phyloP scores from a whole-genome alignment of 2,888 invertebrate species.

The Fabriciana adippe region DNA sequence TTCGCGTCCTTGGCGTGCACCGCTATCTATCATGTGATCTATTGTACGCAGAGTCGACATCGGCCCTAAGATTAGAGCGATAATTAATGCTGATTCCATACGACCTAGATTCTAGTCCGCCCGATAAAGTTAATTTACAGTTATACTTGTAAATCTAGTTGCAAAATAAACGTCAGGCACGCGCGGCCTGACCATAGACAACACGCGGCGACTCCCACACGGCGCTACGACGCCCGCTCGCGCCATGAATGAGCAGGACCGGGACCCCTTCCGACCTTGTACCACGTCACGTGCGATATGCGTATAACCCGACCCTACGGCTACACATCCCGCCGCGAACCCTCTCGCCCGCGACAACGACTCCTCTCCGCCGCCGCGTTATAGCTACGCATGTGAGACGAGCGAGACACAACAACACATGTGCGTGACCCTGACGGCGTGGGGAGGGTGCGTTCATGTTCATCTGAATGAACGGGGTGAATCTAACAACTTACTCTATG shows the following conservation, averaged over 20 bases:
- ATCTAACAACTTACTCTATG: constrained; percentile 68
- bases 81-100: constrained; percentile 83
- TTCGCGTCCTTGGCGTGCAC: constrained; percentile 77
- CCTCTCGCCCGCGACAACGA: constrained; percentile 39
- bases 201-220: constrained; percentile 72
- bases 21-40: constrained; percentile 81
- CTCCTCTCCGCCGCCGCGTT: constrained; percentile 50
- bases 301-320: constrained; percentile 54
- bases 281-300: constrained; percentile 57
- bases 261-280: constrained; percentile 53
- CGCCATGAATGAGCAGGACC: constrained; percentile 57
- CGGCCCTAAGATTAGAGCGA: constrained; percentile 79
- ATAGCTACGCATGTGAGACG: constrained; percentile 63
- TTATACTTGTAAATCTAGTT: constrained; percentile 81
- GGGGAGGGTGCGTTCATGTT: constrained; percentile 61
- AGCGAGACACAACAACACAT: constrained; percentile 64
- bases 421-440: constrained; percentile 65
- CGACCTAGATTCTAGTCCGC: constrained; percentile 78
- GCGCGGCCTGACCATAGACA: constrained; percentile 75
- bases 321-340: constrained; percentile 38
- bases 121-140: constrained; percentile 81
- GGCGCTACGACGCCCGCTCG: constrained; percentile 28
- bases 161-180: constrained; percentile 76
- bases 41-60: constrained; percentile 76
- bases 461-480: constrained; percentile 74